Percentiles rank a stretch among this genome's conserved stretches.
These are phyloP conservation scores for Notospermus geniculatus DNA, from an alignment of 1,140 invertebrate species.

Conservation along the genomic window DNA sequence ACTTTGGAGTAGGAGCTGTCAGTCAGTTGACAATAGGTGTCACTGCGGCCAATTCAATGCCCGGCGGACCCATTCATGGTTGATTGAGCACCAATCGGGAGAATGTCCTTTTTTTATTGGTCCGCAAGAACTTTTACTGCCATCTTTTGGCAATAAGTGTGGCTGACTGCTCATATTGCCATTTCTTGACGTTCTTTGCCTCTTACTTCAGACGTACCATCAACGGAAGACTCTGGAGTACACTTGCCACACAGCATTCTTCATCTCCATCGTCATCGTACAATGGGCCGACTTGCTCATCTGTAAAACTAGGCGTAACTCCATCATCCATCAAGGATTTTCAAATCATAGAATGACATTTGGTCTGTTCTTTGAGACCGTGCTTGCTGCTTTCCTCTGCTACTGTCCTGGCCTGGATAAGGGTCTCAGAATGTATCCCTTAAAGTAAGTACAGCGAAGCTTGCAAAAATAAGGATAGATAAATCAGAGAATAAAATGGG, in stretches of 20 bases:
- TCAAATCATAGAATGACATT: constrained; percentile 61
- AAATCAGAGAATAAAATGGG: too few species aligned
- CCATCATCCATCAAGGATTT: constrained; percentile 97
- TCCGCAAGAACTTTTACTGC: too few species aligned
- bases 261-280: constrained; percentile 95
- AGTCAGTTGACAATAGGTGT: too few species aligned
- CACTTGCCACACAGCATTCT: constrained; percentile 98
- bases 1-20: too few species aligned
- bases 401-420: constrained; percentile 56
- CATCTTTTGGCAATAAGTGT: too few species aligned
- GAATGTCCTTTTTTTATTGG: too few species aligned
- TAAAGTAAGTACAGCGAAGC: constrained; percentile 51
- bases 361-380: constrained; percentile 57
- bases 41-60: too few species aligned
- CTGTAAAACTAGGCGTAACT: constrained; percentile 95
- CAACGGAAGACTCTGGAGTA: constrained; percentile 94
- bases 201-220: constrained; percentile 76
- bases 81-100: too few species aligned
- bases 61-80: too few species aligned
- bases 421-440: constrained; percentile 56
- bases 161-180: too few species aligned
- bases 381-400: constrained; percentile 51
- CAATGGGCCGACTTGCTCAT: constrained; percentile 99
- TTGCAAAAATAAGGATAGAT: too few species aligned
- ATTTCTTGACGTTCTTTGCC: background rate